Conservation (phyloP, 2,888 invertebrate species). For the Megalurothrips usitatus region DNA sequence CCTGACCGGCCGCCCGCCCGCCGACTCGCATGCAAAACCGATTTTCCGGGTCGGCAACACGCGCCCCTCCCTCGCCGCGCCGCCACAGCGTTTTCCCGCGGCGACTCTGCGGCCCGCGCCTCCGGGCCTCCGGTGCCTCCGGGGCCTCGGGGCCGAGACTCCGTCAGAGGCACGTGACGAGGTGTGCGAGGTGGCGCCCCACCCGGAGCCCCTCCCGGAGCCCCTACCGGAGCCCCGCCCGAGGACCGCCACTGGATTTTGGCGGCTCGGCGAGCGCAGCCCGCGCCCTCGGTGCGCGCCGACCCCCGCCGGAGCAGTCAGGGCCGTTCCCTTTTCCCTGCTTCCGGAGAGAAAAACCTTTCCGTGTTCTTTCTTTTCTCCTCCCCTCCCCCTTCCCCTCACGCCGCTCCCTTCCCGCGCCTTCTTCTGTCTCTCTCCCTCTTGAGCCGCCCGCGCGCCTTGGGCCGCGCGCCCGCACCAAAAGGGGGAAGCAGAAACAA, state of each 20-base stretch:
- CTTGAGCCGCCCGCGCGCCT: neutral
- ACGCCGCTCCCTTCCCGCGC: neutral
- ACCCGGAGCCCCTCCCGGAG: no score
- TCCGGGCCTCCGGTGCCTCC: no score
- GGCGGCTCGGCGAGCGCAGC: no score
- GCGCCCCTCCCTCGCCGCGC: neutral
- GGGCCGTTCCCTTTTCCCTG: no score
- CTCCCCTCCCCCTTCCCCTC: neutral
- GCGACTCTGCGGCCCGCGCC: neutral
- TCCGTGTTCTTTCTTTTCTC: neutral
- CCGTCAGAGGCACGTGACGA: no score
- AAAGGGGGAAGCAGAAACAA: slow-evolving; percentile 7
- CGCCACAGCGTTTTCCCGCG: neutral
- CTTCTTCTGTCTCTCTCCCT: neutral
- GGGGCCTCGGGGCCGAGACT: no score
- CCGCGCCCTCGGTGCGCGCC: no score
- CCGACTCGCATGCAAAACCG: neutral
- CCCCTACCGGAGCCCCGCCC: no score
- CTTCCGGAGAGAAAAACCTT: neutral
- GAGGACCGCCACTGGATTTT: no score
- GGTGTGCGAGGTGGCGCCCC: no score
- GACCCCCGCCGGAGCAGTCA: no score
- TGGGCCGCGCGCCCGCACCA: neutral
- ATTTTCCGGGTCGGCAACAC: neutral
- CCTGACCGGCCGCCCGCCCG: neutral